Evolutionary conservation across 64 coral and sea anemone species (phyloP).

Genomic region (Montipora cactus): DNA sequence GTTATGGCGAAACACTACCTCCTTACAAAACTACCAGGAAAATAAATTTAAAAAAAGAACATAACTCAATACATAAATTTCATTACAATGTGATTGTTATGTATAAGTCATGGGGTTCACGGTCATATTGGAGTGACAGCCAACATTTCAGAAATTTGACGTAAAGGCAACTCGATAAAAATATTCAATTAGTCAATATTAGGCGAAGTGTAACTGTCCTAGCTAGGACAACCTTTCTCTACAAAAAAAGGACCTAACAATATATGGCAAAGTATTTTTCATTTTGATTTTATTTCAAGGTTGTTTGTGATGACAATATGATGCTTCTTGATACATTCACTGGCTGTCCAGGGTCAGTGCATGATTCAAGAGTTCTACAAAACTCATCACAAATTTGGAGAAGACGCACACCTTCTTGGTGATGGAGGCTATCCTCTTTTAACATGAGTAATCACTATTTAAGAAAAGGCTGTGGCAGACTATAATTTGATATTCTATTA

Average conservation of each 20-base stretch:
- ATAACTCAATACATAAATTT: neutral
- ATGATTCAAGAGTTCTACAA: neutral
- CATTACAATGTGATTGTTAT: neutral
- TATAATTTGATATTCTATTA: too few relatives aligned
- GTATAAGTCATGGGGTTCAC: neutral
- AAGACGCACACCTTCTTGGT: too few relatives aligned
- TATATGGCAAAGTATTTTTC: conserved; percentile 4
- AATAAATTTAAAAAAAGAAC: neutral
- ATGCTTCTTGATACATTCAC: neutral
- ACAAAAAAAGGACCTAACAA: neutral
- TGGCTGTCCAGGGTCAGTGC: neutral
- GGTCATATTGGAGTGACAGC: neutral
- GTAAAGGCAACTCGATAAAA: neutral
- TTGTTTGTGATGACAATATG: neutral
- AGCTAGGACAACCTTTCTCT: neutral
- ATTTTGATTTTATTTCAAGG: neutral
- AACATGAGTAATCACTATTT: too few relatives aligned
- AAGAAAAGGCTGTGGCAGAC: too few relatives aligned
- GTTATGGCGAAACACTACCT: neutral
- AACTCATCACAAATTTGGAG: neutral
- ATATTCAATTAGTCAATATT: neutral
- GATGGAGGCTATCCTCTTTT: too few relatives aligned
- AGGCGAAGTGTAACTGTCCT: neutral
- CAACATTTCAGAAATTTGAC: neutral
- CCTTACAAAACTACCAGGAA: neutral